phyloP scores from a whole-genome alignment of 2,797 vertebrate genomes.

The Gila robusta region DNA sequence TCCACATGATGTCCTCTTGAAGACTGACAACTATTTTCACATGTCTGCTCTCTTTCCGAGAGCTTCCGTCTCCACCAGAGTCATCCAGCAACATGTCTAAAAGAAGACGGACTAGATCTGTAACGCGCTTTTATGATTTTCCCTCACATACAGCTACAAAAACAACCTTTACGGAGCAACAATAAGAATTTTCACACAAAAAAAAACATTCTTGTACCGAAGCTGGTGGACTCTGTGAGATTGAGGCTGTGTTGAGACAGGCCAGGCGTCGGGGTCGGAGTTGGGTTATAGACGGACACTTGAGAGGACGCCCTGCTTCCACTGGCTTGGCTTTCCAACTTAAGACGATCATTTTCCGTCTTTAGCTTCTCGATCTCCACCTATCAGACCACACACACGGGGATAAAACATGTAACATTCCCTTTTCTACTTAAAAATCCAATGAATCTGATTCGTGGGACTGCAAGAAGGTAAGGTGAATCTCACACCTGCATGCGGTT shows the following conservation, averaged over 20 bases:
- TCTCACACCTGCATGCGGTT: slow-evolving; percentile 94
- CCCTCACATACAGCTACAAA: not conserved
- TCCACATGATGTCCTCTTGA: slow-evolving; percentile 87
- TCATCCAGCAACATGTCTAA: slow-evolving; percentile 96
- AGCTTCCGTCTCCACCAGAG: slow-evolving; percentile 84
- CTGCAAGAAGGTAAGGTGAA: not conserved
- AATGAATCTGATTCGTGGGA: not conserved
- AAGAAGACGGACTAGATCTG: slow-evolving; percentile 4
- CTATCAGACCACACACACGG: slow-evolving; percentile 70
- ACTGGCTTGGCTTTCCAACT: slow-evolving; percentile 88
- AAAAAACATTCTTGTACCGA: slow-evolving; percentile 78
- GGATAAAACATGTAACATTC: slow-evolving; percentile 6
- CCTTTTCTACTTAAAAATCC: not conserved
- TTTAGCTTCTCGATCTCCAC: slow-evolving; percentile 96
- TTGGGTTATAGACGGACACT: slow-evolving; percentile 86
- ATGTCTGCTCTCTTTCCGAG: slow-evolving; percentile 91
- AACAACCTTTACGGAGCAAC: not conserved
- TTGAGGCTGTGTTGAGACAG: slow-evolving; percentile 91
- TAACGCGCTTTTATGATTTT: not conserved
- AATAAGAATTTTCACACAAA: not conserved
- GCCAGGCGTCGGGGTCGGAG: slow-evolving; percentile 74
- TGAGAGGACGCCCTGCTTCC: slow-evolving; percentile 89
- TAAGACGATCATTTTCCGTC: slow-evolving; percentile 91
- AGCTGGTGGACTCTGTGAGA: slow-evolving; percentile 94
- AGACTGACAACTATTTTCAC: slow-evolving; percentile 94